Evolutionary conservation across 23 tunicate genomes (phyloP).

Genomic region (Halocynthia roretzi): DNA sequence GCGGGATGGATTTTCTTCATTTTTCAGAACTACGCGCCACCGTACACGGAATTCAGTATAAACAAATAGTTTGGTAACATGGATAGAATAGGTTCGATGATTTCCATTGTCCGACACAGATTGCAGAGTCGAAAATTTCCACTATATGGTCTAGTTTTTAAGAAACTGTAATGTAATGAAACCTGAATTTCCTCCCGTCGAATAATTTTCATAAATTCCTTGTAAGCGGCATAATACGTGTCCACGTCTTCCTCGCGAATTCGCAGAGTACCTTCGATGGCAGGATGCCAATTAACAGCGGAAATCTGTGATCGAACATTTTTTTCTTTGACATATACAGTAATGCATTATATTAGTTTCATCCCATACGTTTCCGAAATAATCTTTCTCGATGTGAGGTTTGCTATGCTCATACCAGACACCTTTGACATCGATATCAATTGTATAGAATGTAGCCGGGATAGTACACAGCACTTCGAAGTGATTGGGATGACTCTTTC

Average conservation of each 20-base stretch:
- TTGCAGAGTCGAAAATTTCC: no score
- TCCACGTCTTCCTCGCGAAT: background rate
- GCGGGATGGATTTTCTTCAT: no score
- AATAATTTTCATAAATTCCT: background rate
- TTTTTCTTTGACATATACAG: background rate
- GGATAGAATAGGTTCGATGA: no score
- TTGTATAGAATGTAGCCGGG: constrained; percentile 21
- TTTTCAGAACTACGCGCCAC: no score
- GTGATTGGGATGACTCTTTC: constrained; percentile 17
- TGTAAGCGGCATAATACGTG: background rate
- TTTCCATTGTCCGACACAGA: no score
- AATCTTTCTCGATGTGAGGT: background rate
- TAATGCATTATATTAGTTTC: background rate
- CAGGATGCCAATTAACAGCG: constrained; percentile 10
- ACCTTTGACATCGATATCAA: constrained; percentile 10
- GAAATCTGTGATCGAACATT: background rate
- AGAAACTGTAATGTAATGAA: background rate
- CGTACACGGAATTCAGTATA: no score
- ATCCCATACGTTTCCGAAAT: background rate
- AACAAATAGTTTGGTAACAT: no score
- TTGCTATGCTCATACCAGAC: constrained; percentile 1
- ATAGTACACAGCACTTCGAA: constrained; percentile 18
- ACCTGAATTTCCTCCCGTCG: background rate
- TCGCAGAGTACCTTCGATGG: background rate
- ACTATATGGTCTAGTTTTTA: no score